A percentile compares a stretch with the other conserved stretches of the same genome.
Evolutionary conservation across 2,888 invertebrate genomes (phyloP).

Genomic region (Agrypnus murinus): DNA sequence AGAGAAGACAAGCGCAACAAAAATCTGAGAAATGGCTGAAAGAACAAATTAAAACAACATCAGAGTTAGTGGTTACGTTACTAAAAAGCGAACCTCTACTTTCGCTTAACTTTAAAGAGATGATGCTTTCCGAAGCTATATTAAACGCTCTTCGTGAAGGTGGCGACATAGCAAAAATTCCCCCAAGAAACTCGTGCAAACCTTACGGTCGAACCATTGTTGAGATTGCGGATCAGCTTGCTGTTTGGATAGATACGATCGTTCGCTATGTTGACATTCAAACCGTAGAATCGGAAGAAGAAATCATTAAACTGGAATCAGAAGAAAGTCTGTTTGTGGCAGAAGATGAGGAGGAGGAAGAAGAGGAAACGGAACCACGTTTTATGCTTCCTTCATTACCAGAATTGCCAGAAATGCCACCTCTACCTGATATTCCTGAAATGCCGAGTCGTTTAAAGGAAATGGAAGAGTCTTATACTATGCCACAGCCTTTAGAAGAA

Average conservation of each 20-base stretch:
- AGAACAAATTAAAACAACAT: constrained; percentile 44
- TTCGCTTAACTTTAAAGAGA: constrained; percentile 63
- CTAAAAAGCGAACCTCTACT: constrained; percentile 61
- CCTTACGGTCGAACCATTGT: constrained; percentile 51
- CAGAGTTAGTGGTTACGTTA: constrained; percentile 57
- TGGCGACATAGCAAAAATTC: constrained; percentile 53
- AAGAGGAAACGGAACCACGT: constrained; percentile 30
- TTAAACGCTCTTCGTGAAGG: constrained; percentile 53
- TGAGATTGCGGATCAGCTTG: constrained; percentile 63
- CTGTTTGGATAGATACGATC: constrained; percentile 65
- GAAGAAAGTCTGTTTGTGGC: too few species aligned
- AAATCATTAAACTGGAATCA: too few species aligned
- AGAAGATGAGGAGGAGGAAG: constrained; percentile 41
- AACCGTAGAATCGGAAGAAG: constrained; percentile 62
- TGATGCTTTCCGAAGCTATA: constrained; percentile 63
- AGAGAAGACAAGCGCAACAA: constrained; percentile 54
- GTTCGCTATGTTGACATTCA: constrained; percentile 63
- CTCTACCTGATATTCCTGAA: constrained; percentile 10
- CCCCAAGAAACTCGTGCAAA: constrained; percentile 58
- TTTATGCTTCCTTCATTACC: constrained; percentile 28
- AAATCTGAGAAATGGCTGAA: constrained; percentile 49
- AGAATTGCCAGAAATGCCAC: constrained; percentile 2
- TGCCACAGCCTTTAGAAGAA: too few species aligned
- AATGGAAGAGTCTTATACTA: too few species aligned
- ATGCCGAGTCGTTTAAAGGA: not conserved